Evolutionary conservation across 2,888 invertebrate genomes (phyloP).

Genomic region (Ommatoiulus sabulosus): DNA sequence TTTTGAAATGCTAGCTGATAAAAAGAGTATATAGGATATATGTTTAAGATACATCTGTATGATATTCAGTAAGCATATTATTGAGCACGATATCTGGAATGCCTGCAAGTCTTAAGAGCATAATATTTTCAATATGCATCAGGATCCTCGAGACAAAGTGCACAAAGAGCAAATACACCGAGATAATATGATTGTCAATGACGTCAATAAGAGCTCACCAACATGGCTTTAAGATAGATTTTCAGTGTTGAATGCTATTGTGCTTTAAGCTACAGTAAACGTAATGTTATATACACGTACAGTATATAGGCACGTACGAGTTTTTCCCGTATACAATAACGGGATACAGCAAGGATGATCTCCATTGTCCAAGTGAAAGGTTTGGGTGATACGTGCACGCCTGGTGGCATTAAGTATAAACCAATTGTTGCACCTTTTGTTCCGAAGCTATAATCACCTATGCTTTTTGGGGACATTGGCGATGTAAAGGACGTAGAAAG

Average conservation of each 20-base stretch:
- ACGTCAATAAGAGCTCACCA: conserved; percentile 11
- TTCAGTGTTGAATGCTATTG: background rate
- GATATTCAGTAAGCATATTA: background rate
- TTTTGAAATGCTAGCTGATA: background rate
- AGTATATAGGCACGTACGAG: background rate
- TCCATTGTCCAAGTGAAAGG: background rate
- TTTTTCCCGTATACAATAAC: background rate
- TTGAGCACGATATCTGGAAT: background rate
- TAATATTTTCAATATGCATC: background rate
- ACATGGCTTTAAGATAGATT: background rate
- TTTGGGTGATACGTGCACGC: background rate
- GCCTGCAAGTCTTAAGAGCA: background rate
- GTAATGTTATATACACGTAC: background rate
- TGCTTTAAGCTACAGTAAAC: background rate
- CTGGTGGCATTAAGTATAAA: background rate
- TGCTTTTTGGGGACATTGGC: conserved; percentile 2
- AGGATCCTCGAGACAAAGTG: background rate
- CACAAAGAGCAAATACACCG: background rate
- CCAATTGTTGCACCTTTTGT: conserved; percentile 29
- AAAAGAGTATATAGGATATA: background rate
- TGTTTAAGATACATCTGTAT: background rate
- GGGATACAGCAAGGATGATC: background rate
- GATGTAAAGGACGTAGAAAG: background rate
- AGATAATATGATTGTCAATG: conserved; percentile 31
- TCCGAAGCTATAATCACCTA: background rate